Evolutionary conservation across 1,140 invertebrate species (phyloP), one percentile per base, ranked within the genome.

Genomic region (Oppia nitens): DNA sequence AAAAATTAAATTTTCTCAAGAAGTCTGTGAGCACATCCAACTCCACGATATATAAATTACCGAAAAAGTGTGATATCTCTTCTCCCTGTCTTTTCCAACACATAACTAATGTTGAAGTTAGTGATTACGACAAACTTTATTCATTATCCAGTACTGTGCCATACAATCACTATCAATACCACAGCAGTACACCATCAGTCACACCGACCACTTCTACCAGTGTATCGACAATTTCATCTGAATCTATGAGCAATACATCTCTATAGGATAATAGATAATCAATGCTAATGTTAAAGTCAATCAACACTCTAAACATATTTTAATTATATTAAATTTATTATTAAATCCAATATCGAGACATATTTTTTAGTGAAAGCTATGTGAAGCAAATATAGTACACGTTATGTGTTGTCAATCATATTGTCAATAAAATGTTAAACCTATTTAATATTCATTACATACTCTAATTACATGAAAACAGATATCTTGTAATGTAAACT

Each of bases 71-170:
- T 51, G 84, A 88, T 68, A 90, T 90, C 62, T 88, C 85, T 14
- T 79, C 83, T 65, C 87, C 87, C 0, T 89, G 85, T 68, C 84
- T 84, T 66, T 90, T 90, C 70, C 82, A 87, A 57, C 87, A 90
- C 67, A 80, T 90, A 50, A 87, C 84, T 26, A 84, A 79, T 61
- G 79, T 90, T 70, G 20, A 51, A 3, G 24, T 23, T 24, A 23
- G 48, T 49, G 48, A 86, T 65, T 75, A 77, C 50, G 73, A 74
- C 47, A 73, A 79, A 57, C 81, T 82, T 64, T 81, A 78, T 63
- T 82, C 82, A 14, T 73, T 85, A 50, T 80, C 83, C 64, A 79
- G 77, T 1, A 51, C 70, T 77, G 55, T 64, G 23, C 47, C 55
- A 23, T 51, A 51, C 25, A n/a, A 21, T 17, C 49, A 51, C 12